Evolutionary conservation across 2,113 vertebrate genomes (phyloP), one percentile per base, ranked within the genome.

Genomic region (Mormyrus iriodes): DNA sequence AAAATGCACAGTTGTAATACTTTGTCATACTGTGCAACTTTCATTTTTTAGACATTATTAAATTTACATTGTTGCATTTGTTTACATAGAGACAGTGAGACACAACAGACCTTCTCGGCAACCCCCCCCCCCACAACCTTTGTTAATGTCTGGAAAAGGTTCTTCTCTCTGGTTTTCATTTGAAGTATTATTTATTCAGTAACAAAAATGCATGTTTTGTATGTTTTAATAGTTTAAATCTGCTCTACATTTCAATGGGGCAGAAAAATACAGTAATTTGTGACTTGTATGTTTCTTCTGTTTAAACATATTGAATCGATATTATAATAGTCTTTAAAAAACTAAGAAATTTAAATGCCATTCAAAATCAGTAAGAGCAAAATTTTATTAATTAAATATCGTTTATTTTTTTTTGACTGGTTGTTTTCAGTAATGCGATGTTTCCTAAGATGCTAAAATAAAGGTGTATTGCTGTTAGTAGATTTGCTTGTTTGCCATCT

Each of bases 181-280:
- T 73, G 61, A 27, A 35, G 35, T 88, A 24, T 82, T 39, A 42
- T 91, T 91, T 93, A 90, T 91, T 92, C 91, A 91, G 92, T 92
- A 76, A 92, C 92, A 92, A 89, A 90, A 88, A 88, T 94, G 95
- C 95, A 96, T 96, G 95, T 94, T 89, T 53, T 94, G 93, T 94
- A 93, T 88, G 93, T 92, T 94, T 93, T 10, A 65, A 91, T 92
- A 93, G 93, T 90, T 93, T 91, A 93, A 91, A 92, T 88, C 91
- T 92, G 92, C 91, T 42, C 86, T 91, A 90, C 89, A 90, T 89
- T 79, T 92, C 92, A 86, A 88, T 93, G 90, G 86, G 91, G 92
- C 92, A 89, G 91, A 65, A 91, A 92, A 92, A 93, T 92, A 90
- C 92, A 93, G 93, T 95, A 94, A 92, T 88, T 94, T 91, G 93